Evolutionary conservation across 1,140 invertebrate genomes (phyloP).

Genomic region (Tenebrio molitor): DNA sequence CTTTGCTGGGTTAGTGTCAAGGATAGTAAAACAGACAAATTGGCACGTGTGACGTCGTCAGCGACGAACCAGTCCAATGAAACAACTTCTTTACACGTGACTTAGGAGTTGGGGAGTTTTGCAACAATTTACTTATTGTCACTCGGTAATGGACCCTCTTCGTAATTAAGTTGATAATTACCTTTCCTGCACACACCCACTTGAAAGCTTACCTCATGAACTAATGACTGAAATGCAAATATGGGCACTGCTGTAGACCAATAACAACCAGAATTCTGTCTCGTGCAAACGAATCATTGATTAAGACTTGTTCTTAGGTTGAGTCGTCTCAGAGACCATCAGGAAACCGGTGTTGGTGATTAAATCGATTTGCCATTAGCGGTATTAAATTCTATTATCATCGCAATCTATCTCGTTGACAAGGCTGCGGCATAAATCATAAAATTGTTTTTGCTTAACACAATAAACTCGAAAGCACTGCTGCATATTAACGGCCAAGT

Average conservation of each 20-base stretch:
- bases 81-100: too few species aligned
- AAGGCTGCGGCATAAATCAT: conserved; percentile 12
- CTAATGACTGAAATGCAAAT: neutral
- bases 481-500: too few species aligned
- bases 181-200: neutral
- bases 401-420: neutral
- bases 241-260: neutral
- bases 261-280: neutral
- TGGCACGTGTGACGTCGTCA: too few species aligned
- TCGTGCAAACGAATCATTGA: too few species aligned
- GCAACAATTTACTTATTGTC: too few species aligned
- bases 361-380: conserved; percentile 17
- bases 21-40: too few species aligned
- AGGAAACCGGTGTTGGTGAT: too few species aligned
- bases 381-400: conserved; percentile 26
- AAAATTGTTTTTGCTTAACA: neutral
- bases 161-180: conserved; percentile 29
- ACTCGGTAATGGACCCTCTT: neutral
- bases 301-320: too few species aligned
- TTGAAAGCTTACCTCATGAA: neutral
- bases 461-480: neutral
- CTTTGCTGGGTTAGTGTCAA: too few species aligned
- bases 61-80: too few species aligned
- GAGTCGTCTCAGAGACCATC: too few species aligned
- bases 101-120: too few species aligned